Base-by-base conservation (phyloP, 2,888 invertebrate species). In the Caenorhabditis sp. region DNA sequence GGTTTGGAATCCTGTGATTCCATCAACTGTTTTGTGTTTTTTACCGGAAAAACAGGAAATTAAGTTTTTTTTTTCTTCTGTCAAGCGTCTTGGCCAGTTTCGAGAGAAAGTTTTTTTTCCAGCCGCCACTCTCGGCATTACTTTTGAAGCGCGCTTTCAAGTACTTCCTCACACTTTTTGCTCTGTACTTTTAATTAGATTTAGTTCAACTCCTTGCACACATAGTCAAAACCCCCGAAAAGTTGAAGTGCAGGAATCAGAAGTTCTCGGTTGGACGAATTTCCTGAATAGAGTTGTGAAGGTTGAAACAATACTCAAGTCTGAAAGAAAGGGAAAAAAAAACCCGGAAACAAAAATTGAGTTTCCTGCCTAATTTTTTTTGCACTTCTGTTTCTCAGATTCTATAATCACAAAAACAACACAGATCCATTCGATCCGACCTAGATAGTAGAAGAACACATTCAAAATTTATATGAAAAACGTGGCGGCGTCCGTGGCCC, bases 391-490 rank as follows among this genome's bases (percentile, higher is more conserved):
- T 1, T 28, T 4, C 56, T 58, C n/a, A n/a, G 31, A 54, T 5
- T 58, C 26, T 28, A 14, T 16, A n/a, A 58, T 35, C 35, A 24
- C 16, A 1, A 4, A 28, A 28, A 16, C 3, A 12, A 54, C n/a
- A 19, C 22, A 12, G 24, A n/a, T 56, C 22, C 56, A 49, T 51
- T 61, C 44, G 35, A 26, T 22, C 28, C 12, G 31, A 66, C 31
- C 22, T 5, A 54, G 26, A 54, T 49, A 56, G 22, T 26, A 7
- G 44, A 44, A 44, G 70, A 70, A 79, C 79, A 79, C 70, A 79
- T 79, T 79, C 79, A 79, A 79, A 79, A 79, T 79, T 79, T 79
- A 79, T 79, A 70, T 79, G 70, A 79, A 79, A 77, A 79, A 79
- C 70, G 64, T 79, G 70, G 77, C 59, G 68, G 58, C 68, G 22